Evolutionary conservation across 2,113 vertebrate genomes (phyloP), one percentile per base, ranked within the genome.

Genomic region (Nymphicus hollandicus): DNA sequence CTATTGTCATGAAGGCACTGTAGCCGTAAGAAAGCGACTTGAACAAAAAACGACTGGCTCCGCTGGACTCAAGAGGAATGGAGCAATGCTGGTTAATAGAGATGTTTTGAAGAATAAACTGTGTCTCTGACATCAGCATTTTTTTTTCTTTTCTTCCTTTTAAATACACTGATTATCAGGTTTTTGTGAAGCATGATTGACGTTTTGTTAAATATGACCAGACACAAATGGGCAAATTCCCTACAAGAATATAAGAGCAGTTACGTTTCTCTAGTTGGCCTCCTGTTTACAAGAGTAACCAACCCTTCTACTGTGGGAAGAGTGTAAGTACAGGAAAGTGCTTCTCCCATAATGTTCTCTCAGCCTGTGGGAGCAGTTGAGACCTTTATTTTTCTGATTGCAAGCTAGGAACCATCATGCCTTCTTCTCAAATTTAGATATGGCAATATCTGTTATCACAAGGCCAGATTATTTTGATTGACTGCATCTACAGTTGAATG

Each of bases 111-210:
- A 84, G 81, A 71, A 46, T 56, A 43, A 72, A 46, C 17, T 52
- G 8, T 55, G 27, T 8, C 39, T 49, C 27, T 25, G 18, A 17
- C 18, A 39, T 70, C 28, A 77, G 5, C 0, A 25, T 49, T 35
- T 35, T 60, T 10, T 25, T 11, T 4, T 0, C 19, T 35, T 23
- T 3, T 1, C 1, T 50, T 47, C 7, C 14, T 80, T 80, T 50
- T 35, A 76, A 89, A 68, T 23, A 39, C 3, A 4, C 11, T 39
- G 44, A 24, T 70, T 84, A 41, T 72, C 7, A 37, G 35, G 18
- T 9, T 69, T 72, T 60, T 83, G 49, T 49, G 37, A 60, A 83
- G 29, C 6, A 13, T 52, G 15, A 17, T 74, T 64, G 56, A 37
- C 63, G 37, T 23, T 91, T 89, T 76, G 28, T 13, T 50, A 64